Evolutionary conservation across 2,797 vertebrate species (phyloP).

Genomic region (Cyclura pinguis): DNA sequence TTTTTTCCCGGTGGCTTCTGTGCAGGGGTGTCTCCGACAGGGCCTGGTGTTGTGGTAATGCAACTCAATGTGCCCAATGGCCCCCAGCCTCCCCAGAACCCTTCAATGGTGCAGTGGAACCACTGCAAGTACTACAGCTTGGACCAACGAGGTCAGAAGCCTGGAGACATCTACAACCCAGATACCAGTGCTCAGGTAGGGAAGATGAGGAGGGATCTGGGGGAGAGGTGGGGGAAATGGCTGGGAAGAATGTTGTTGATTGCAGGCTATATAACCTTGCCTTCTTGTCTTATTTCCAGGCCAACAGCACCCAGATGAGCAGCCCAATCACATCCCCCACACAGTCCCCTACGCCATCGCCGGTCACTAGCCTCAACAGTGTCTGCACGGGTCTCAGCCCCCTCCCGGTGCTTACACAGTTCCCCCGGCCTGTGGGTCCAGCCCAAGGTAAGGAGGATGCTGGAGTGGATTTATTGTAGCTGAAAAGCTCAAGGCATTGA

Average conservation of each 20-base stretch:
- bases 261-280: not conserved
- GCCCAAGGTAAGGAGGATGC: constrained; percentile 87
- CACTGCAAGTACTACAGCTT: constrained; percentile 98
- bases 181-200: constrained; percentile 90
- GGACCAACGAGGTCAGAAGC: constrained; percentile 94
- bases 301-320: constrained; percentile 88
- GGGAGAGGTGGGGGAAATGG: not conserved
- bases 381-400: constrained; percentile 94
- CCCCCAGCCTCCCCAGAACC: constrained; percentile 91
- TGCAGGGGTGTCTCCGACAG: constrained; percentile 92
- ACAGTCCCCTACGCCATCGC: constrained; percentile 95
- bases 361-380: constrained; percentile 90
- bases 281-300: constrained; percentile 76
- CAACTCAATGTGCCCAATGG: constrained; percentile 97
- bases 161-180: constrained; percentile 91
- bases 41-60: constrained; percentile 96
- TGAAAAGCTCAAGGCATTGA: not conserved
- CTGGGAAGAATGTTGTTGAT: not conserved
- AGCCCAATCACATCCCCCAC: constrained; percentile 95
- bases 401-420: constrained; percentile 94
- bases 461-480: not conserved
- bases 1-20: constrained; percentile 22
- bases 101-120: constrained; percentile 96
- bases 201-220: not conserved
- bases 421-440: constrained; percentile 90